Evolutionary conservation across 1,140 invertebrate genomes (phyloP).

Genomic region (Aleiodes sp.): DNA sequence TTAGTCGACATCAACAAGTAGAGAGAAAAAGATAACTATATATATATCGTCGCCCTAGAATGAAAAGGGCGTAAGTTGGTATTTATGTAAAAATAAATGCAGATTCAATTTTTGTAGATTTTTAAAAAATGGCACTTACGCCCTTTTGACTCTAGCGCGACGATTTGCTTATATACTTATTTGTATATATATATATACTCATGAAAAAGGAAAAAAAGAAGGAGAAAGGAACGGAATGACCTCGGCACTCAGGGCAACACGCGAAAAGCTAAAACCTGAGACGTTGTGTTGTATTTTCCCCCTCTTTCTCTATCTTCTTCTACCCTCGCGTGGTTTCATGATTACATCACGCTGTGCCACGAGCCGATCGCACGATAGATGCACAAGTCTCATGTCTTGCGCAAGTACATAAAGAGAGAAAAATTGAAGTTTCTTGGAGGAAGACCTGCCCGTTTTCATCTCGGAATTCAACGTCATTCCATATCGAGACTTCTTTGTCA

Average conservation of each 20-base stretch:
- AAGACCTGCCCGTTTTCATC: conserved; percentile 17
- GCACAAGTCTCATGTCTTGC: background rate
- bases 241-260: conserved; percentile 25
- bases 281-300: background rate
- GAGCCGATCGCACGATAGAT: conserved; percentile 29
- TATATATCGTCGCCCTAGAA: too few relatives aligned
- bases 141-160: too few relatives aligned
- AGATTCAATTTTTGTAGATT: too few relatives aligned
- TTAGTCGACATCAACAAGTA: too few relatives aligned
- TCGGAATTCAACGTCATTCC: conserved; percentile 29
- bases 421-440: conserved; percentile 25
- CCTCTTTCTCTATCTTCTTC: conserved; percentile 22
- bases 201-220: conserved; percentile 25
- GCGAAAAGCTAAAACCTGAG: background rate
- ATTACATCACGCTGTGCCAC: conserved; percentile 34
- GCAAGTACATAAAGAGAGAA: conserved; percentile 20
- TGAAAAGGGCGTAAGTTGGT: too few relatives aligned
- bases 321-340: conserved; percentile 3
- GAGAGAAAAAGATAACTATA: too few relatives aligned
- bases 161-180: too few relatives aligned
- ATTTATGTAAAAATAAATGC: too few relatives aligned
- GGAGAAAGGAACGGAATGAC: conserved; percentile 24
- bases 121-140: too few relatives aligned
- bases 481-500: conserved; percentile 20
- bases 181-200: too few relatives aligned